phyloP scores from a whole-genome alignment of 2,888 invertebrate genomes.

The Caradrina clavipalpis region DNA sequence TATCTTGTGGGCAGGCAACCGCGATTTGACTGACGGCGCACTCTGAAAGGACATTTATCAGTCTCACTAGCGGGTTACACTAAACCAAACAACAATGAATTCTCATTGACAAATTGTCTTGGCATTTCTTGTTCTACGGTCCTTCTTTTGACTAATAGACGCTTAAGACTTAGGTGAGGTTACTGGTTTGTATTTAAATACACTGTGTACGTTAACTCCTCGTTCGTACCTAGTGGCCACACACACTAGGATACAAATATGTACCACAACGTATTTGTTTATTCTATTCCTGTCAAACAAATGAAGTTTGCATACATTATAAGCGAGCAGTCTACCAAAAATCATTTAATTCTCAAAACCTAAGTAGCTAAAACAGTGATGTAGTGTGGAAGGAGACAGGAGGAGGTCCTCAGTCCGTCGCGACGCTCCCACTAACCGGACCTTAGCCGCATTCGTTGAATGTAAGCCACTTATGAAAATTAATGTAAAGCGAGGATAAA shows the following conservation, averaged over 20 bases:
- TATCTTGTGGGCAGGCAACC: constrained; percentile 90
- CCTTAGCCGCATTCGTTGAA: constrained; percentile 75
- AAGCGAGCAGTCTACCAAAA: constrained; percentile 25
- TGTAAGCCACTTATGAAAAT: constrained; percentile 89
- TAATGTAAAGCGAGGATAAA: constrained; percentile 89
- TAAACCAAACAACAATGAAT: constrained; percentile 91
- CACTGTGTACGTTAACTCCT: constrained; percentile 1
- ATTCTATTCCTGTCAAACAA: neutral
- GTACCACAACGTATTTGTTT: neutral
- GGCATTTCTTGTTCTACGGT: constrained; percentile 82
- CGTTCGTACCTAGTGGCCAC: neutral
- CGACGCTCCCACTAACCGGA: constrained; percentile 63
- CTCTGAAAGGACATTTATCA: constrained; percentile 91
- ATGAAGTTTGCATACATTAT: constrained; percentile 5
- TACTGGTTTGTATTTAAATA: constrained; percentile 25
- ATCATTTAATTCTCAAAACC: constrained; percentile 36
- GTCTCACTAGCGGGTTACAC: constrained; percentile 90
- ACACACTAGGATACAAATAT: neutral
- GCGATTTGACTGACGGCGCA: constrained; percentile 90
- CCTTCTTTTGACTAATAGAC: constrained; percentile 82
- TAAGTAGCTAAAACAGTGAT: constrained; percentile 40
- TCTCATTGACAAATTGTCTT: constrained; percentile 90
- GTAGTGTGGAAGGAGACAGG: constrained; percentile 38
- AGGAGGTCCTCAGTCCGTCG: constrained; percentile 55
- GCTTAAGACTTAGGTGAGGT: constrained; percentile 56